phyloP scores from a whole-genome alignment of 1,140 invertebrate species.

The Aporrectodea caliginosa region DNA sequence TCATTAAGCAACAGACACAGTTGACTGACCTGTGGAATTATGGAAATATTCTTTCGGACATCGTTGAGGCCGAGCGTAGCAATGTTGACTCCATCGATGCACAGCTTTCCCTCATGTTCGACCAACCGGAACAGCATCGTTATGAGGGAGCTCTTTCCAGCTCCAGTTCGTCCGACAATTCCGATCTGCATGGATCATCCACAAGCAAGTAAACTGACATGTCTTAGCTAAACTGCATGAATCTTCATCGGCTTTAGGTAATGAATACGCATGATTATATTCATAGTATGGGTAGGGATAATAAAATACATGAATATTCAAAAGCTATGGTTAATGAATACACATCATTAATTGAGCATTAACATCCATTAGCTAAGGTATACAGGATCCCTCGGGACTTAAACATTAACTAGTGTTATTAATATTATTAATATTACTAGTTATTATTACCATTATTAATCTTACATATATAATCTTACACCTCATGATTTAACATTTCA shows the following conservation, averaged over 20 bases:
- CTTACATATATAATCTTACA: too few species aligned
- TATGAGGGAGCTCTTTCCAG: slow-evolving; percentile 83
- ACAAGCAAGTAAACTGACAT: neutral
- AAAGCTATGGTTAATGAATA: too few species aligned
- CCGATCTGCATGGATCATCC: slow-evolving; percentile 61
- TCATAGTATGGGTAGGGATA: too few species aligned
- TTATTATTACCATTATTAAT: too few species aligned
- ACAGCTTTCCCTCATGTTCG: slow-evolving; percentile 59
- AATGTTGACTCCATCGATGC: slow-evolving; percentile 68
- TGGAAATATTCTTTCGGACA: slow-evolving; percentile 71
- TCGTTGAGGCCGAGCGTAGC: slow-evolving; percentile 65
- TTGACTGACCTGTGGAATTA: slow-evolving; percentile 75
- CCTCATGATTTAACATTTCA: too few species aligned
- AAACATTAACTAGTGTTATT: too few species aligned
- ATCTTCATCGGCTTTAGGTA: neutral
- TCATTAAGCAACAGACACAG: too few species aligned
- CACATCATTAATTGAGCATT: too few species aligned
- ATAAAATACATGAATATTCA: too few species aligned
- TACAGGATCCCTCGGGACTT: too few species aligned
- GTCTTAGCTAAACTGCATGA: neutral
- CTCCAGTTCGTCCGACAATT: slow-evolving; percentile 77
- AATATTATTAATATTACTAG: too few species aligned
- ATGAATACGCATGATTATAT: neutral
- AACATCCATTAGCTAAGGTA: too few species aligned
- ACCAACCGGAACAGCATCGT: slow-evolving; percentile 59